These are phyloP conservation scores for Synanthedon formicaeformis DNA, from an alignment of 2,888 invertebrate genomes.

Conservation along the genomic window DNA sequence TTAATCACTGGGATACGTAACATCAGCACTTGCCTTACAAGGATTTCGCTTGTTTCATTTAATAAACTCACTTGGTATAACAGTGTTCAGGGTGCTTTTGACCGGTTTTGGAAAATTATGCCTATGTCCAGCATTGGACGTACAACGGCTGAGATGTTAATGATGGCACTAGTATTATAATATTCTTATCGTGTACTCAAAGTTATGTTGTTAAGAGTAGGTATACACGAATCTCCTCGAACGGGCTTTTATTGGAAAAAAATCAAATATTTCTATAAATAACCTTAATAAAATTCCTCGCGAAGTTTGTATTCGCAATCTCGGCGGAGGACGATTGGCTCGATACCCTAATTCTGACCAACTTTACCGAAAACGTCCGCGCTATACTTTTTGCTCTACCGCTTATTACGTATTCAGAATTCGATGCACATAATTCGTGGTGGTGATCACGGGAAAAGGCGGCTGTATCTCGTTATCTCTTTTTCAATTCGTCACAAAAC, in stretches of 20 bases:
- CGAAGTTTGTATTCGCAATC: constrained; percentile 1
- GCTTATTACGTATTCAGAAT: constrained; percentile 53
- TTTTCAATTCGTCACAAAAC: constrained; percentile 46
- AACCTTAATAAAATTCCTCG: constrained; percentile 29
- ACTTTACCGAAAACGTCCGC: constrained; percentile 30
- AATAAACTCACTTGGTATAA: no score
- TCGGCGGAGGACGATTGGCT: constrained; percentile 33
- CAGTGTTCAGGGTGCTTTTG: no score
- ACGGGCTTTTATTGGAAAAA: constrained; percentile 25
- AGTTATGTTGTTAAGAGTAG: constrained; percentile 3
- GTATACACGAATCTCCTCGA: constrained; percentile 22
- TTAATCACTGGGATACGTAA: not conserved
- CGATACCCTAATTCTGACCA: constrained; percentile 47
- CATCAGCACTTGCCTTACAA: no score
- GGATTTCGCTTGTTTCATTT: no score
- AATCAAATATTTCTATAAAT: constrained; percentile 24
- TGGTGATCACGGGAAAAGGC: constrained; percentile 47
- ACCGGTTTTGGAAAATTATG: no score
- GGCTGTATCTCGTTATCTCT: constrained; percentile 45
- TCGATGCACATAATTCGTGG: constrained; percentile 52
- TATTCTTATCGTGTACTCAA: no score
- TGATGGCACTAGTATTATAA: no score
- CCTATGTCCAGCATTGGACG: no score
- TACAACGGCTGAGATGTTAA: no score
- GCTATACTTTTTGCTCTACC: constrained; percentile 33